These are phyloP conservation scores for Cartodere bifasciata DNA, from an alignment of 2,888 invertebrate genomes.

Conservation along the genomic window DNA sequence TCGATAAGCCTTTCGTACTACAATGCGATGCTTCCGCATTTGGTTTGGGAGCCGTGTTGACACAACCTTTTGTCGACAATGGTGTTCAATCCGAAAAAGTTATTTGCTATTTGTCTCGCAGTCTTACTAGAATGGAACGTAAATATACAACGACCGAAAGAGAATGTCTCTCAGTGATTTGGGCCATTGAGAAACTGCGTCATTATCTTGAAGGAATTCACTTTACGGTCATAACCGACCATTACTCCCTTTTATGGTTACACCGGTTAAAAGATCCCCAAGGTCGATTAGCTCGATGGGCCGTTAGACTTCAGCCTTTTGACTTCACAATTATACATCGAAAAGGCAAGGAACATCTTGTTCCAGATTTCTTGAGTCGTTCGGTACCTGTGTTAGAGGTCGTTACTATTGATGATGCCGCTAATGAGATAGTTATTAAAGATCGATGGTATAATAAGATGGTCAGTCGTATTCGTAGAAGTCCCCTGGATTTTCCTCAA, in stretches of 20 bases:
- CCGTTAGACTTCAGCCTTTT: conserved; percentile 6
- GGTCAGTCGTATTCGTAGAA: too few relatives aligned
- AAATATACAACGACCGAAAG: conserved; percentile 13
- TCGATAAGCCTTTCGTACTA: conserved; percentile 13
- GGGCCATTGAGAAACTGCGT: conserved; percentile 12
- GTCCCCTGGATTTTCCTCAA: too few relatives aligned
- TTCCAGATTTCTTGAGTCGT: conserved; percentile 4
- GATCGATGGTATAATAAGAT: too few relatives aligned
- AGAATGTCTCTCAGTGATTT: conserved; percentile 14
- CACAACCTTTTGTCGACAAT: too few relatives aligned
- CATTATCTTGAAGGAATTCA: conserved; percentile 11
- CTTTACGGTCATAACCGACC: conserved; percentile 14
- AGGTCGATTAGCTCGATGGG: conserved; percentile 7
- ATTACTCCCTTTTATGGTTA: conserved; percentile 12
- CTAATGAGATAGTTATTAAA: too few relatives aligned
- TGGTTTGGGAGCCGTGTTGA: conserved; percentile 17
- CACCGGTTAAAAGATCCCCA: conserved; percentile 3
- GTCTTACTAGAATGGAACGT: conserved; percentile 12
- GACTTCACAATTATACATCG: conserved; percentile 12
- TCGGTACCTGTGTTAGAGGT: conserved; percentile 4
- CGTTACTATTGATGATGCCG: too few relatives aligned
- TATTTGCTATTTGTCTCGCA: conserved; percentile 7
- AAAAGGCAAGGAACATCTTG: conserved; percentile 7
- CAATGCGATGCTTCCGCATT: conserved; percentile 17
- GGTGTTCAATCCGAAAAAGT: conserved; percentile 4